phyloP scores from a whole-genome alignment of 2,113 vertebrate genomes.

The Labrus mixtus region DNA sequence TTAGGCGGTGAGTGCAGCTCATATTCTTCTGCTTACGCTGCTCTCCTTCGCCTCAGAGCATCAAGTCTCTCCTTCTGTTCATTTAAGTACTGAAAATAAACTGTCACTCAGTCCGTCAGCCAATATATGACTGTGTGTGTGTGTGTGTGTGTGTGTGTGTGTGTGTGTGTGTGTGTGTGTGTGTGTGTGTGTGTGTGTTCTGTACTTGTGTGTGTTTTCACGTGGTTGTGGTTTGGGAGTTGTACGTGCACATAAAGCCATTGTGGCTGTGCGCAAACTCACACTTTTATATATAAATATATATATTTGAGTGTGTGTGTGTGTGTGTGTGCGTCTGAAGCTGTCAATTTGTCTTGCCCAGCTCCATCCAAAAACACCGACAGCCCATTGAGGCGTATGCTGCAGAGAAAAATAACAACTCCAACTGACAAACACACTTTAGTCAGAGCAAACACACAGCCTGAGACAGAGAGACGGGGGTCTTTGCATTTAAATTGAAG shows the following conservation, averaged over 20 bases:
- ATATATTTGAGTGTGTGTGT: constrained; percentile 29
- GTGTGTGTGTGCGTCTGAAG: constrained; percentile 42
- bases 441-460: constrained; percentile 72
- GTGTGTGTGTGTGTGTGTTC: constrained; percentile 3
- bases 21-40: constrained; percentile 56
- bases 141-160: constrained; percentile 6
- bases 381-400: constrained; percentile 80
- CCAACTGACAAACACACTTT: constrained; percentile 80
- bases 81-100: constrained; percentile 74
- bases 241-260: not conserved
- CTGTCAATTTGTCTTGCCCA: constrained; percentile 80
- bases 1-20: constrained; percentile 18
- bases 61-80: constrained; percentile 64
- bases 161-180: not conserved
- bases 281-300: constrained; percentile 19
- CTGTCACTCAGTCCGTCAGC: constrained; percentile 74
- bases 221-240: constrained; percentile 27
- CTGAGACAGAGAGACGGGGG: constrained; percentile 38
- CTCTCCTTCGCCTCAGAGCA: constrained; percentile 64
- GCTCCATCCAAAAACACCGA: constrained; percentile 78
- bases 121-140: constrained; percentile 17
- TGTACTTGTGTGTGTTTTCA: not conserved
- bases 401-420: constrained; percentile 79
- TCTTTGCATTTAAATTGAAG: constrained; percentile 70
- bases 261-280: not conserved